Evolutionary conservation across 2,113 vertebrate species (phyloP).

Genomic region (Sialia sialis): DNA sequence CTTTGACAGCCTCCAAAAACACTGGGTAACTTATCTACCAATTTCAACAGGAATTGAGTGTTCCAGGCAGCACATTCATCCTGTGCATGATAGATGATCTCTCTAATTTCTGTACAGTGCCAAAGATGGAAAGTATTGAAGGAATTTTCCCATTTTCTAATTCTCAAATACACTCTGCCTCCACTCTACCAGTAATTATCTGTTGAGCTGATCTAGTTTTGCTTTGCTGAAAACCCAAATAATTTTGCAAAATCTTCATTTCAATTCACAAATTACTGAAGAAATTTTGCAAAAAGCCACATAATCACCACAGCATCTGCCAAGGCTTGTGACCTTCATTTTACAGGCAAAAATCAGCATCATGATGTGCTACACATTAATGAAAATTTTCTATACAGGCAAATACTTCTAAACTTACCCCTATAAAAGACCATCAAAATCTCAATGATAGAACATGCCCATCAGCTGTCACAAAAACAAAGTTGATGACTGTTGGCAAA

Average conservation of each 20-base stretch:
- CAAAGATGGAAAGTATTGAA: not conserved
- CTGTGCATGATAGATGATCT: not conserved
- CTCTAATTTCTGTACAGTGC: not conserved
- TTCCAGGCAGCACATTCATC: not conserved
- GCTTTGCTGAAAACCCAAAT: not conserved
- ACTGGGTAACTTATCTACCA: not conserved
- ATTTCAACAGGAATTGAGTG: not conserved
- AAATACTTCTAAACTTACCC: not conserved
- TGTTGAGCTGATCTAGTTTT: not conserved
- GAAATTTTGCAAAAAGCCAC: not conserved
- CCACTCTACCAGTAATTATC: not conserved
- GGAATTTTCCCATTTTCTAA: not conserved
- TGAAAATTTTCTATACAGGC: not conserved
- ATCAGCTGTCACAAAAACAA: not conserved
- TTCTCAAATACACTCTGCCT: not conserved
- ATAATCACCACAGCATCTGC: not conserved
- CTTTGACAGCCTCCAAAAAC: not conserved
- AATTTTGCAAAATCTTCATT: not conserved
- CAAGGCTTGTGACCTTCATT: not conserved
- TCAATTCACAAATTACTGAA: not conserved
- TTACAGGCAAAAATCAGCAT: not conserved
- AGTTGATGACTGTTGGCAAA: not conserved
- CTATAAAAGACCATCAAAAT: not conserved
- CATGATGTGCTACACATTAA: not conserved
- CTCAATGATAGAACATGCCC: fast-evolving